A percentile compares a stretch with the other conserved stretches of the same genome.
These are phyloP conservation scores for Tridacna gigas DNA, from an alignment of 2,888 invertebrate species.

Conservation along the genomic window DNA sequence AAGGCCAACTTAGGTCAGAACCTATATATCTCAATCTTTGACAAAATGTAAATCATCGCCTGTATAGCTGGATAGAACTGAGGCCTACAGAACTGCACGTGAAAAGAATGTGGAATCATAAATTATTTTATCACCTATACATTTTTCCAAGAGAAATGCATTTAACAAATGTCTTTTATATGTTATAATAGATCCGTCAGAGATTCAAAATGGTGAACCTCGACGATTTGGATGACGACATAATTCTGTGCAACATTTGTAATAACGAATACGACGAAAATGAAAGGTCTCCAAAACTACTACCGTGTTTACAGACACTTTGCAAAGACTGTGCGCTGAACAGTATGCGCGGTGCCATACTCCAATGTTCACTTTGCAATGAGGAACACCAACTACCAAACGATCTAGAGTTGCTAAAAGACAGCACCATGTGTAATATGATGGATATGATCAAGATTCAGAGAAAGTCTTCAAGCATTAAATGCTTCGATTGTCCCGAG, in stretches of 20 bases:
- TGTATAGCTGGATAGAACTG: too few relatives aligned
- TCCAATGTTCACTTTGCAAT: constrained; percentile 63
- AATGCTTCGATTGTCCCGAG: constrained; percentile 71
- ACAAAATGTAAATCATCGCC: too few relatives aligned
- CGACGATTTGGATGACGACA: constrained; percentile 63
- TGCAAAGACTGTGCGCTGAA: constrained; percentile 64
- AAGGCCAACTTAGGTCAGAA: too few relatives aligned
- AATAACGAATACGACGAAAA: constrained; percentile 69
- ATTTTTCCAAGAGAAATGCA: too few relatives aligned
- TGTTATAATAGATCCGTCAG: neutral
- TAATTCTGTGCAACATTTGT: constrained; percentile 67
- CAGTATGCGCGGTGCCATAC: constrained; percentile 47
- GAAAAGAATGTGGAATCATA: too few relatives aligned
- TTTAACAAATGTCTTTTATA: too few relatives aligned
- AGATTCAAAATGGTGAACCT: constrained; percentile 58
- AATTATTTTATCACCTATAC: too few relatives aligned
- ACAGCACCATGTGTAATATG: constrained; percentile 67
- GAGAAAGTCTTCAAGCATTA: constrained; percentile 61
- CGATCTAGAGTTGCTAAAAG: constrained; percentile 56
- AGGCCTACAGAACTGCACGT: too few relatives aligned
- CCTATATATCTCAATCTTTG: too few relatives aligned
- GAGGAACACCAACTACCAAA: constrained; percentile 51
- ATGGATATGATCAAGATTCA: constrained; percentile 70
- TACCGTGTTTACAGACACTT: constrained; percentile 69
- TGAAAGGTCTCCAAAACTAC: constrained; percentile 66